Evolutionary conservation across 2,888 invertebrate species (phyloP).

Genomic region (Drosophila acutilabella): DNA sequence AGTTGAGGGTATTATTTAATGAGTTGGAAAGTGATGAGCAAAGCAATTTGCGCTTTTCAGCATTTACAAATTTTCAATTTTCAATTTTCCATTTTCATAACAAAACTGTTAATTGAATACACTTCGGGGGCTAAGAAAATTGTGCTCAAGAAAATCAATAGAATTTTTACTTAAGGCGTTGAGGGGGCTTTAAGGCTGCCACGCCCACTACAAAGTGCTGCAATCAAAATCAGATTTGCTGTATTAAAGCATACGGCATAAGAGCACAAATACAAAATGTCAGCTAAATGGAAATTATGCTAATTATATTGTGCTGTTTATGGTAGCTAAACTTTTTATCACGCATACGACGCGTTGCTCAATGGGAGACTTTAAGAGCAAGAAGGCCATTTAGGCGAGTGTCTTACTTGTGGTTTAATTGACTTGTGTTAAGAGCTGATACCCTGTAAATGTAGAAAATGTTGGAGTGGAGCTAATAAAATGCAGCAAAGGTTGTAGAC

Average conservation of each 20-base stretch:
- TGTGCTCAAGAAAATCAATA: conserved; percentile 13
- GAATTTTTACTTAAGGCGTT: not conserved
- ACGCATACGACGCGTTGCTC: conserved; percentile 30
- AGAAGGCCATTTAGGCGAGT: not conserved
- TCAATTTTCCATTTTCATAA: conserved; percentile 19
- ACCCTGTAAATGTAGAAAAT: not conserved
- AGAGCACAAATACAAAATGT: conserved; percentile 16
- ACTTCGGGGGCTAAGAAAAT: conserved; percentile 18
- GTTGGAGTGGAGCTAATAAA: no score
- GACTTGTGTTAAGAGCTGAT: not conserved
- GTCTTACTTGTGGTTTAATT: not conserved
- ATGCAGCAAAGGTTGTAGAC: not conserved
- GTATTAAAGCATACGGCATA: conserved; percentile 38
- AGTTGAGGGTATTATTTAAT: conserved; percentile 39
- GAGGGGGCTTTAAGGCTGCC: not conserved
- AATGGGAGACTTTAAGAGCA: not conserved
- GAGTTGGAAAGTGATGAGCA: conserved; percentile 49
- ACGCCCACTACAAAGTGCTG: conserved; percentile 3
- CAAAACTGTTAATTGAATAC: conserved; percentile 48
- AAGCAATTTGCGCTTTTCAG: conserved; percentile 24
- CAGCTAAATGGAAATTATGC: conserved; percentile 47
- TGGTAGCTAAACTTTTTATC: conserved; percentile 36
- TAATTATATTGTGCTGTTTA: conserved; percentile 63
- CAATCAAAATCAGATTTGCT: conserved; percentile 57
- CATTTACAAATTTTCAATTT: conserved; percentile 22